Base-by-base conservation (phyloP, 2,888 invertebrate genomes). In the Diarsia mendica region DNA sequence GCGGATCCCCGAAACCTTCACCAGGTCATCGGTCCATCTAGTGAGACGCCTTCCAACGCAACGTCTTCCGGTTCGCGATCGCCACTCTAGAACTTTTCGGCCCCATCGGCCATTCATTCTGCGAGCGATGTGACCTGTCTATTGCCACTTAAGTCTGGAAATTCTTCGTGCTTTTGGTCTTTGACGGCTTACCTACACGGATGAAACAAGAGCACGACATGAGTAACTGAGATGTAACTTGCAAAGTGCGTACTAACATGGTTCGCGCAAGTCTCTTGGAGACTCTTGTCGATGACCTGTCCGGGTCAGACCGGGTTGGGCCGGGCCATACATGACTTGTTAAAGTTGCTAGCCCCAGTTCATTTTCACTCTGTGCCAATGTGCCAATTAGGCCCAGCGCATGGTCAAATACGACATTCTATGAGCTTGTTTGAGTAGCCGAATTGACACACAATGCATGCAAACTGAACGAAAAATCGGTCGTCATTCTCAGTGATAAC, bases 201-300 rank as follows among this genome's bases (percentile, higher is more conserved):
- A n/a, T n/a, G 0, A n/a, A 23, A 55, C 0, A 23, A n/a, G n/a
- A n/a, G 3, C n/a, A 11, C n/a, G n/a, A 0, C 1, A 11, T 4
- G 3, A n/a, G 53, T 53, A 11, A 11, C 1, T 53, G 10, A 53
- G 53, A n/a, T 53, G n/a, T 20, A 3, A 51, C 20, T 51, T 51
- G 20, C n/a, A n/a, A 3, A 51, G 11, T 4, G 11, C 23, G 53
- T n/a, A 11, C 11, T n/a, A 4, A n/a, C 4, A n/a, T n/a, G 53
- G 53, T n/a, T 5, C 5, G 4, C 1, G 11, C n/a, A 0, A 4
- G 53, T 11, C 55, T 23, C 23, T 55, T 23, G 13, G 2, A 5
- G 0, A 0, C 10, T 53, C n/a, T 51, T 51, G 51, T 51, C 4
- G n/a, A 3, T 2, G 23, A 11, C 23, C 13, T 39, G 6, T 0